Base-by-base conservation (phyloP, 2,888 invertebrate species). In the Lampropteryx suffumata region DNA sequence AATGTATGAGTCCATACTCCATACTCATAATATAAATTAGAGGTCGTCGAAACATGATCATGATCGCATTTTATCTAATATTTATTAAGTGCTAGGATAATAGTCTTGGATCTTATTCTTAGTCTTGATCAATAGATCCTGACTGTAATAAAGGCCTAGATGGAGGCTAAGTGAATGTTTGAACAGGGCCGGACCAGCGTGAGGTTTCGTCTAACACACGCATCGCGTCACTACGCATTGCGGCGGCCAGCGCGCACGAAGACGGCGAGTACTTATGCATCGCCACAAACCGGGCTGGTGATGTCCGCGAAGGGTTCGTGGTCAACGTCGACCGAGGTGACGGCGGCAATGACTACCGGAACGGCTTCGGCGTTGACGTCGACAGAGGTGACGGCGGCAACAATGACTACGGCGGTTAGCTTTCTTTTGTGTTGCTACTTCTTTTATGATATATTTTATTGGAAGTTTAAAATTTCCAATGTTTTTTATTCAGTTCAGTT, bases 191-290 rank as follows among this genome's bases (percentile, higher is more conserved):
- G 0, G 73, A 76, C 13, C 50, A 58, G 10, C 73, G 73, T 4
- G 76, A 73, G 21, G 8, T 88, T 0, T 79, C 76, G 70, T 0
- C 71, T 77, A 0, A 37, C 0, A 68, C 62, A 0, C 76, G 84
- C 2, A 73, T 76, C 4, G 91, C 91, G 0, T 67, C 82, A 0
- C 75, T 89, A 3, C 65, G 64, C 3, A 65, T 89, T 2, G 9
- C 55, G 0, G 64, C 79, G 0, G 80, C 73, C 0, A 69, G 56
- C 4, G 69, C 81, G 3, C 82, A 88, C 0, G 94, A 96, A 70
- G 92, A 93, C 52, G 96, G 95, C 7, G 91, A 92, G 9, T 97
- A 96, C 78, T 90, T 92, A 1, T 97, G 97, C 69, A 84, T 88
- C 1, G 96, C 95, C 0, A 82, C 82, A 0, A 95, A 94, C 50